phyloP scores from a whole-genome alignment of 2,113 vertebrate species.

The Stercorarius parasiticus region DNA sequence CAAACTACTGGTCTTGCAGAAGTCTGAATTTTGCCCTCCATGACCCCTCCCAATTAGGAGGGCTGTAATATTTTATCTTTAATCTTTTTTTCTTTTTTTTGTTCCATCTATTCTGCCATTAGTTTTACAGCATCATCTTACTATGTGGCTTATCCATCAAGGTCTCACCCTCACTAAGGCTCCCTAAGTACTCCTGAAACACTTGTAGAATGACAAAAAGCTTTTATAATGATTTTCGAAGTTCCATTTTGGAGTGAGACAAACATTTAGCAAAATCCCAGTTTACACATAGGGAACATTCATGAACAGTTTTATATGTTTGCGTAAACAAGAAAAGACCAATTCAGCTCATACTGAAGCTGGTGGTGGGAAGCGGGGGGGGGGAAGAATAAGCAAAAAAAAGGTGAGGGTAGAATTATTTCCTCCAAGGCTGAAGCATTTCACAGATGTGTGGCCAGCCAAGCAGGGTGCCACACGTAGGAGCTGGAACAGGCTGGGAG shows the following conservation, averaged over 20 bases:
- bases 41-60: background rate
- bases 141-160: background rate
- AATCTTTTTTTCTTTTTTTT: background rate
- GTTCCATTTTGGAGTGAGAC: background rate
- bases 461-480: rapidly evolving
- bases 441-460: background rate
- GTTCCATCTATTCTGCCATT: background rate
- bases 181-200: background rate
- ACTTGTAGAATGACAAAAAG: background rate
- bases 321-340: background rate
- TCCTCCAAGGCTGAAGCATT: background rate
- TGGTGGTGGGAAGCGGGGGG: background rate
- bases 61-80: background rate
- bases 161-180: background rate
- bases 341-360: background rate
- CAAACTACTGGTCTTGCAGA: background rate
- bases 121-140: background rate
- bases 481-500: background rate
- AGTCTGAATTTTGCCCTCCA: background rate
- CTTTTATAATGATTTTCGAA: background rate
- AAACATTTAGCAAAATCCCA: background rate
- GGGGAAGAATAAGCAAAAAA: background rate
- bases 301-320: background rate
- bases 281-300: background rate
- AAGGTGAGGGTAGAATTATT: background rate